These are phyloP conservation scores for Sparus aurata DNA, from an alignment of 2,797 vertebrate species.

Conservation along the genomic window DNA sequence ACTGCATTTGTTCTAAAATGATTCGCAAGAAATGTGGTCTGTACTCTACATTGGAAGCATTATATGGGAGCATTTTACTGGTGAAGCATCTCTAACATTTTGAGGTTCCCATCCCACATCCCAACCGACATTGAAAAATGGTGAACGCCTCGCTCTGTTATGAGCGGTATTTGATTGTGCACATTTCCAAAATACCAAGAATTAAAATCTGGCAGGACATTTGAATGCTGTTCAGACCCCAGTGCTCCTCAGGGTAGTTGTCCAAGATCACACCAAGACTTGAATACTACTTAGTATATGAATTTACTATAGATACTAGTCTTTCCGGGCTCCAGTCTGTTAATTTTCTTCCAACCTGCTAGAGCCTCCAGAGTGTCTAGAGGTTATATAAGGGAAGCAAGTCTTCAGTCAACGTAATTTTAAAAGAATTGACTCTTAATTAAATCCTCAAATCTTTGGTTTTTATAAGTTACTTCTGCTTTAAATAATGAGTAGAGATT, in stretches of 20 bases:
- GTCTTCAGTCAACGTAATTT: background rate
- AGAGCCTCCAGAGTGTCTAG: background rate
- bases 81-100: background rate
- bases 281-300: background rate
- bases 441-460: background rate
- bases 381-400: background rate
- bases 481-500: background rate
- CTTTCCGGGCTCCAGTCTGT: background rate
- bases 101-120: background rate
- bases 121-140: background rate
- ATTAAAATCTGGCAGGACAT: constrained; percentile 9
- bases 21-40: background rate
- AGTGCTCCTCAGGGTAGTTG: background rate
- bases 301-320: background rate
- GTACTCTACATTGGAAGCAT: background rate
- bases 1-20: background rate
- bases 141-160: constrained; percentile 15
- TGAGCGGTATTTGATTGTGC: constrained; percentile 26
- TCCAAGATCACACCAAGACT: background rate
- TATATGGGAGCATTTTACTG: background rate
- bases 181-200: constrained; percentile 34
- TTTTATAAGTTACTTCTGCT: background rate
- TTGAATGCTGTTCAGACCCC: background rate
- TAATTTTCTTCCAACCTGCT: background rate
- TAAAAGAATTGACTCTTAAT: background rate